Evolutionary conservation across 2,888 invertebrate genomes (phyloP).

Genomic region (Cremastobaeus sp.): DNA sequence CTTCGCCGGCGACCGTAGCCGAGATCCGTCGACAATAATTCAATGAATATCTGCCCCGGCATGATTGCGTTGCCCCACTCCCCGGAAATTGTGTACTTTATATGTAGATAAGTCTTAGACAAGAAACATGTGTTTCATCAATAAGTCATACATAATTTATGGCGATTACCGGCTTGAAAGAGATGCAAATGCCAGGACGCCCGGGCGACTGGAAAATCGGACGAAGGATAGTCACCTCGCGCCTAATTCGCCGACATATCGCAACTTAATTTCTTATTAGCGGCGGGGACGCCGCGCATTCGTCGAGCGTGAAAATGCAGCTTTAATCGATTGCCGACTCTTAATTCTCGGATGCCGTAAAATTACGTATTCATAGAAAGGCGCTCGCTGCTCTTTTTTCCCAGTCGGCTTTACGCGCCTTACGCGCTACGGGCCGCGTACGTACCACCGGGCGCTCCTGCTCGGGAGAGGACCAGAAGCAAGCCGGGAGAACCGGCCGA

Average conservation of each 20-base stretch:
- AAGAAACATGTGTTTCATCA: constrained; percentile 41
- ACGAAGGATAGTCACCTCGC: constrained; percentile 1
- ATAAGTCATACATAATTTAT: constrained; percentile 46
- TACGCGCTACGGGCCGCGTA: constrained; percentile 44
- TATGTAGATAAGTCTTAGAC: constrained; percentile 31
- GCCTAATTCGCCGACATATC: constrained; percentile 42
- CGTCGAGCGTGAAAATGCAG: constrained; percentile 61
- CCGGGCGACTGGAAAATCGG: constrained; percentile 3
- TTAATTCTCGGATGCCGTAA: constrained; percentile 72
- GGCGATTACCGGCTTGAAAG: constrained; percentile 20
- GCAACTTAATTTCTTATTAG: constrained; percentile 30
- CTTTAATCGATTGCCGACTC: constrained; percentile 64
- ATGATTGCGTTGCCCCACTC: neutral
- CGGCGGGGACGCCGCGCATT: constrained; percentile 40
- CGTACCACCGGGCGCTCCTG: neutral
- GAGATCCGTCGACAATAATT: no score
- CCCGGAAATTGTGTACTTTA: constrained; percentile 17
- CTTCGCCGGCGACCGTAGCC: neutral
- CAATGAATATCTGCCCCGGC: neutral
- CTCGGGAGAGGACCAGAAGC: neutral
- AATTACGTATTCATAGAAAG: constrained; percentile 75
- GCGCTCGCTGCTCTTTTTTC: constrained; percentile 49
- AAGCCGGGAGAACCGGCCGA: constrained; percentile 51
- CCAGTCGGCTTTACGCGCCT: constrained; percentile 42
- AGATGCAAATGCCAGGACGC: constrained; percentile 11